Conservation (phyloP, 2,888 invertebrate genomes). For the Clistopyga incitator region DNA sequence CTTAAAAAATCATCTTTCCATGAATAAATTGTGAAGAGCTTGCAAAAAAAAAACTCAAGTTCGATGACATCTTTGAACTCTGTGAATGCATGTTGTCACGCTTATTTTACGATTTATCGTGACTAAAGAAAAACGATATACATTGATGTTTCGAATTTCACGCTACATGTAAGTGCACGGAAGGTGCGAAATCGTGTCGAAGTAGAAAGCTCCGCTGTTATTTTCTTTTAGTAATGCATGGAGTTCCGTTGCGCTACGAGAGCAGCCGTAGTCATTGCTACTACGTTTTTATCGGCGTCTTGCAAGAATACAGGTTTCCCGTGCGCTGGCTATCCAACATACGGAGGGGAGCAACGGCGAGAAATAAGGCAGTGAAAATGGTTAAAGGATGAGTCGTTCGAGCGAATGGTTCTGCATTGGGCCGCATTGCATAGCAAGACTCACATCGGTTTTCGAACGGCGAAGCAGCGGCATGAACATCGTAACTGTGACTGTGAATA, state of each 20-base stretch:
- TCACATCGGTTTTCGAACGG: conserved; percentile 40
- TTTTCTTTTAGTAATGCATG: background rate
- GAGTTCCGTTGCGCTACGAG: conserved; percentile 39
- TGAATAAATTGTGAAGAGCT: too few relatives aligned
- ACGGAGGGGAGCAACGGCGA: conserved; percentile 29
- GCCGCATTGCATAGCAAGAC: conserved; percentile 41
- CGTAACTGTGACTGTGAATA: conserved; percentile 73
- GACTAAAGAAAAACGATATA: background rate
- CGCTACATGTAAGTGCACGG: background rate
- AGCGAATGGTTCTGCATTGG: conserved; percentile 73
- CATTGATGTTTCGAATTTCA: background rate
- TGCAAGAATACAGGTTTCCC: conserved; percentile 28
- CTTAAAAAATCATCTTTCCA: too few relatives aligned
- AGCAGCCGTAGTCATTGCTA: conserved; percentile 39
- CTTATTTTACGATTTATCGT: too few relatives aligned
- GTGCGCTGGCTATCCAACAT: conserved; percentile 35
- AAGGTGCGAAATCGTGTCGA: conserved; percentile 52
- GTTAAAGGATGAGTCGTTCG: conserved; percentile 69
- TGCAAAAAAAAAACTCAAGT: too few relatives aligned
- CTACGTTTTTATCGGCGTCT: conserved; percentile 46
- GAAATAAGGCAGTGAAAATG: conserved; percentile 60
- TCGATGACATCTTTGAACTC: too few relatives aligned
- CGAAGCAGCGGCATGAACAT: conserved; percentile 43
- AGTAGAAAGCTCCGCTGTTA: conserved; percentile 35
- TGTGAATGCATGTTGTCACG: background rate